Evolutionary conservation across 2,113 vertebrate genomes (phyloP), one percentile per base, ranked within the genome.

Genomic region (Scolopax mira): DNA sequence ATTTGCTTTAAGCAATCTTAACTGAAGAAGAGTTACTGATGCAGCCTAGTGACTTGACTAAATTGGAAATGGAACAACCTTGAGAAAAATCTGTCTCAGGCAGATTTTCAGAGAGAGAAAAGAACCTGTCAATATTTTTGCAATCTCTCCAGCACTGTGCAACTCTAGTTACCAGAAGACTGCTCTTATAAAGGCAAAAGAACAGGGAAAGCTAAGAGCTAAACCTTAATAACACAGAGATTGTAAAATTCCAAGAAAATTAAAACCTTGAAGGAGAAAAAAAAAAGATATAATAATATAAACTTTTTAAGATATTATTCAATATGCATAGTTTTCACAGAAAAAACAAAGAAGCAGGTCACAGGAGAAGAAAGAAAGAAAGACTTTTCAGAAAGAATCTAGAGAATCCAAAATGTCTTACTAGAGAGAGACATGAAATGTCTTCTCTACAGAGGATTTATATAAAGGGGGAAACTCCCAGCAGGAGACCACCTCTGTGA

Each of bases 401-500:
- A 54, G 77, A 95, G 74, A 94, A 96, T 90, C 64, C 49, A 79
- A 88, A 83, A 54, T 2, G 7, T 86, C 78, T 94, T 92, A 87
- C 1, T 4, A 75, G 25, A 88, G 21, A 88, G 22, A 94, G 41
- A 87, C 46, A 65, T 66, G 46, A 91, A 90, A 94, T 67, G 51
- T 62, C 52, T 94, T 80, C 70, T 79, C 88, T 79, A 51, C 39
- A 51, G 58, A 88, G 86, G 83, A 95, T 90, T 96, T 93, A 93
- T 93, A 25, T 65, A 79, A 93, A 13, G 16, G 79, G 66, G 80
- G 86, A 92, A 93, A 92, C 62, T 92, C 90, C 92, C 94, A 95
- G 88, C 80, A 89, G 85, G 95, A 94, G 92, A 89, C 88, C 90
- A 96, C 94, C 90, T 90, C 94, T 86, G 41, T 93, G 93, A 90